Base-by-base conservation (phyloP, 2,113 vertebrate species). In the Sinocyclocheilus rhinocerous region DNA sequence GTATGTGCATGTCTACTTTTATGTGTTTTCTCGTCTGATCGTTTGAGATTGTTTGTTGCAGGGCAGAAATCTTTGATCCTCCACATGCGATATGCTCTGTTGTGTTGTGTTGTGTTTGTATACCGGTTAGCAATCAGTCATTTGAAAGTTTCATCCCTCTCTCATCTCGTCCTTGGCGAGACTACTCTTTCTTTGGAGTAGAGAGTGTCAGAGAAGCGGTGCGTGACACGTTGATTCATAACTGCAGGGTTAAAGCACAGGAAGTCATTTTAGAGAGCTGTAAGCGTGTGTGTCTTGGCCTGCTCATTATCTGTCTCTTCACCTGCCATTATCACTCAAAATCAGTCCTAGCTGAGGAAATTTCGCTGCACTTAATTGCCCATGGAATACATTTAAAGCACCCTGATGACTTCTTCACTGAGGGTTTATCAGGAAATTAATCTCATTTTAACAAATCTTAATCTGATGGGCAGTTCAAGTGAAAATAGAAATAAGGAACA, bases 321-420 rank as follows among this genome's bases (percentile, higher is more conserved):
- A 88, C 85, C 88, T 91, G 86, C 85, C 84, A 73, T 88, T 85
- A 89, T 89, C 85, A 72, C 88, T 80, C 83, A 84, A 76, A 72
- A 88, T 91, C 86, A 81, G 88, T 88, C 83, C 85, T 84, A 87
- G 77, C 86, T 84, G 85, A 85, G 87, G 88, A 86, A 86, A 86
- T 86, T 87, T 86, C 63, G 39, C 84, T 73, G 26, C 63, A 87
- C 85, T 87, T 89, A 91, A 88, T 90, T 91, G 85, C 84, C 87
- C 85, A 84, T 83, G 87, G 88, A 89, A 70, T 90, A 88, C 81
- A 92, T 90, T 88, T 85, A 85, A 90, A 90, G 86, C 87, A 45
- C 84, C 86, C 88, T 75, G 84, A 75, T 79, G 80, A 76, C 84
- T 87, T 75, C 69, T 79, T 79, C 84, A 83, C 88, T 78, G 78